These are phyloP conservation scores for Pseudomugil tenellus DNA, from an alignment of 2,797 vertebrate species.

Conservation along the genomic window DNA sequence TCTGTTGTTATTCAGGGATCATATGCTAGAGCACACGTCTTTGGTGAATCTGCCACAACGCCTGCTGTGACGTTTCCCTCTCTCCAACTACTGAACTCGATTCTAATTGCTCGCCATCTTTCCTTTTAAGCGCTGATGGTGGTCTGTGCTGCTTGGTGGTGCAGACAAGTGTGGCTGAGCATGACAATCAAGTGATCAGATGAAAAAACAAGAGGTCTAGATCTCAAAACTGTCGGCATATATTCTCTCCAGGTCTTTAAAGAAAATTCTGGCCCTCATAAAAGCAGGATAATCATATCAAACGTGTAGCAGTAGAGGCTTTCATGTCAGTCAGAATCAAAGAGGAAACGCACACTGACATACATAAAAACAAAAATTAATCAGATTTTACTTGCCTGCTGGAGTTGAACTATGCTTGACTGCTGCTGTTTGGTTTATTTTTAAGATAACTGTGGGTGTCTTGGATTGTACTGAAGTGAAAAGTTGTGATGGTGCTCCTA, in stretches of 20 bases:
- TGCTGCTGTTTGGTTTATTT: conserved; percentile 7
- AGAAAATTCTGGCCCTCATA: conserved; percentile 15
- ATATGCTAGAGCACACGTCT: conserved; percentile 77
- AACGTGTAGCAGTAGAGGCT: neutral
- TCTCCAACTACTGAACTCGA: conserved; percentile 55
- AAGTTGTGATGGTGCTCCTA: neutral
- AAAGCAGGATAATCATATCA: conserved; percentile 27
- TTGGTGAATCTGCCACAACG: conserved; percentile 70
- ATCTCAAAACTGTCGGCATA: conserved; percentile 52
- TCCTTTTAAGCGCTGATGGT: conserved; percentile 56
- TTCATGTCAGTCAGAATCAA: conserved; percentile 10
- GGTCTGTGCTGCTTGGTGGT: conserved; percentile 55
- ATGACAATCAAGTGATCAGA: conserved; percentile 76
- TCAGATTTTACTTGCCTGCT: conserved; percentile 8
- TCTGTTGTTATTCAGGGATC: conserved; percentile 74
- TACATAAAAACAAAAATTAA: conserved; percentile 1
- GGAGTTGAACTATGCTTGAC: neutral
- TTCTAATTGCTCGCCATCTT: conserved; percentile 76
- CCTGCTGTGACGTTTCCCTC: conserved; percentile 72
- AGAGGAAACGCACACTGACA: neutral
- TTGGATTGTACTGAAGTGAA: neutral
- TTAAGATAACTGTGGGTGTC: neutral
- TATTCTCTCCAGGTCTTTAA: conserved; percentile 36
- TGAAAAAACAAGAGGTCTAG: conserved; percentile 40
- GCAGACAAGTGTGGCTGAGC: conserved; percentile 73